Conservation (phyloP, 2,888 invertebrate genomes). For the Brassicogethes aeneus region DNA sequence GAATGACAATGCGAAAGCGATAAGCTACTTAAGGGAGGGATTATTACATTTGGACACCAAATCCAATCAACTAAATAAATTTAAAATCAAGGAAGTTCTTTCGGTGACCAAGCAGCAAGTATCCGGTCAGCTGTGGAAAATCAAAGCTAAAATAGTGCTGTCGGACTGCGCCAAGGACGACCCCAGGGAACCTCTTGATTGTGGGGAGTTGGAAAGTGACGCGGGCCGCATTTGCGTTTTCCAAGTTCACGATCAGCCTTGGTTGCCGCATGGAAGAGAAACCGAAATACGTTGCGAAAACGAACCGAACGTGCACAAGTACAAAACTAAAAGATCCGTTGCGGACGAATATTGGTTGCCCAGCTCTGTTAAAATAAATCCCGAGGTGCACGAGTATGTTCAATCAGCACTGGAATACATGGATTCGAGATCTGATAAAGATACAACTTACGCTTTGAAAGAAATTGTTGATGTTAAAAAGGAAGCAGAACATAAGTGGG, state of each 20-base stretch:
- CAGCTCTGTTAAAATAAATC: no score
- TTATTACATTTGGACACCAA: constrained; percentile 38
- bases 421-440: neutral
- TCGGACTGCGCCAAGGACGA: constrained; percentile 43
- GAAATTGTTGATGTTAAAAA: neutral
- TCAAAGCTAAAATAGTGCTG: constrained; percentile 50
- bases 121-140: constrained; percentile 47
- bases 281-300: constrained; percentile 38
- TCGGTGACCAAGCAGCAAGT: constrained; percentile 46
- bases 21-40: constrained; percentile 30
- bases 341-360: no score
- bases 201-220: constrained; percentile 33
- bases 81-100: constrained; percentile 35
- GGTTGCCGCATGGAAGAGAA: constrained; percentile 43
- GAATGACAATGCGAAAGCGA: constrained; percentile 33
- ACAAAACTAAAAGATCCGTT: constrained; percentile 21
- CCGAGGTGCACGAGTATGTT: no score
- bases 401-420: constrained; percentile 1
- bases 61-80: constrained; percentile 22
- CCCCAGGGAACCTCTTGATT: constrained; percentile 8
- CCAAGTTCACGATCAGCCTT: constrained; percentile 49
- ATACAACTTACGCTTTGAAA: neutral
- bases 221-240: constrained; percentile 28
- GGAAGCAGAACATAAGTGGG: no score
- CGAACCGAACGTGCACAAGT: constrained; percentile 15